Evolutionary conservation across 2,888 invertebrate species (phyloP).

Genomic region (Platycheirus albimanus): DNA sequence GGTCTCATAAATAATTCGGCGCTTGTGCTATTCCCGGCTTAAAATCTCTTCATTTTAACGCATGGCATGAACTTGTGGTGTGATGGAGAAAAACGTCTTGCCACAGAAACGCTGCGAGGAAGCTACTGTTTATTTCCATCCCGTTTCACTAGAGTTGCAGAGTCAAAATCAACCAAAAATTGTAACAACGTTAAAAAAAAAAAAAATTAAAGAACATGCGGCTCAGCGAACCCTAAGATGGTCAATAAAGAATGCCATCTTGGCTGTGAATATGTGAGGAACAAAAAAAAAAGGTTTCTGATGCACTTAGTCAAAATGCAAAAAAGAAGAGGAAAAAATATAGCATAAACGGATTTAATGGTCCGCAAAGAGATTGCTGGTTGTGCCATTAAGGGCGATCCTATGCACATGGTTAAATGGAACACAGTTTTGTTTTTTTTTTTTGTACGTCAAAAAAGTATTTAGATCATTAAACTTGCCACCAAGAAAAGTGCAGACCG

Average conservation of each 20-base stretch:
- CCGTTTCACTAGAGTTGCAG: neutral
- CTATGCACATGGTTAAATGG: constrained; percentile 41
- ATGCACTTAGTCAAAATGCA: constrained; percentile 31
- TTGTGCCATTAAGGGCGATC: constrained; percentile 53
- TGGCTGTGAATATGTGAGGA: neutral
- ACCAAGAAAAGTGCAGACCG: constrained; percentile 10
- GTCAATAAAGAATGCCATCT: constrained; percentile 44
- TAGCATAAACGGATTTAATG: constrained; percentile 52
- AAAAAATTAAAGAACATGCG: constrained; percentile 11
- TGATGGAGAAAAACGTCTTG: constrained; percentile 10
- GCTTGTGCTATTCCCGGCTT: constrained; percentile 36
- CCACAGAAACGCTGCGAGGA: constrained; percentile 50
- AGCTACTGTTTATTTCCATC: constrained; percentile 55
- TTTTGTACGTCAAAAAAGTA: constrained; percentile 29
- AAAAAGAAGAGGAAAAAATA: neutral
- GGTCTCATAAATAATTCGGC: constrained; percentile 68
- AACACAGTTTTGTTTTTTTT: neutral
- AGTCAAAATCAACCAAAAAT: constrained; percentile 2
- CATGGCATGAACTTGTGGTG: neutral
- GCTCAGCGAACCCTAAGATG: constrained; percentile 31
- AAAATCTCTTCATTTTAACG: constrained; percentile 44
- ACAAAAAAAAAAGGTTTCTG: neutral
- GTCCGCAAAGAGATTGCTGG: constrained; percentile 45
- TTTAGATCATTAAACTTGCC: constrained; percentile 50
- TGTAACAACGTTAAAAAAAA: constrained; percentile 14